Percentiles rank a stretch among this genome's conserved stretches.
phyloP scores from a whole-genome alignment of 2,113 vertebrate genomes.

The Rhea americana region DNA sequence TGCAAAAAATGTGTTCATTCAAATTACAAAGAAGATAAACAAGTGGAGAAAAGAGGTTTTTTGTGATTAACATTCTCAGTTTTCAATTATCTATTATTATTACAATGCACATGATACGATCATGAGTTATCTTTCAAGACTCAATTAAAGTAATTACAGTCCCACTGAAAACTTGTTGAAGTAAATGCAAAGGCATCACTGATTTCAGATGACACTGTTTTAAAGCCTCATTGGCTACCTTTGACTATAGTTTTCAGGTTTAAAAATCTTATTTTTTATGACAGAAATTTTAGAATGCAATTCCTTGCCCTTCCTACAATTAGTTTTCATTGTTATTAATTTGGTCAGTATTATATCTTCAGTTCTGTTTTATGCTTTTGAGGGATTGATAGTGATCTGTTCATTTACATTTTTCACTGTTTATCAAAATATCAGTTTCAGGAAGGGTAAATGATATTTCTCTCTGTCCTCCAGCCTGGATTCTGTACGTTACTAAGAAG shows the following conservation, averaged over 20 bases:
- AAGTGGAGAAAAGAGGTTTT: neutral
- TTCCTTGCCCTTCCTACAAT: neutral
- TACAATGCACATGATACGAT: neutral
- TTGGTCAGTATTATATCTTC: neutral
- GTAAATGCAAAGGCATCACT: neutral
- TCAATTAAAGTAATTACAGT: slow-evolving; percentile 33
- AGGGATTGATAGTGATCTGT: neutral
- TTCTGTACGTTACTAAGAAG: neutral
- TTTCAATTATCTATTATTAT: neutral
- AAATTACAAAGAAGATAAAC: neutral
- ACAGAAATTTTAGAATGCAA: neutral
- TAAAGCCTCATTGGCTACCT: neutral
- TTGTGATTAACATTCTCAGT: neutral
- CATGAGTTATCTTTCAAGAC: neutral
- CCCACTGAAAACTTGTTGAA: neutral
- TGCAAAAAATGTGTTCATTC: neutral
- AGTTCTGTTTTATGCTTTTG: neutral
- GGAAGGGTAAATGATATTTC: neutral
- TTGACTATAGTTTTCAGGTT: neutral
- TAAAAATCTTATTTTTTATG: neutral
- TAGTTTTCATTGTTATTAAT: neutral
- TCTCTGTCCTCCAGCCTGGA: neutral
- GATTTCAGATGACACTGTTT: neutral
- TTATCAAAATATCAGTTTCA: neutral
- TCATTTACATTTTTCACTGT: neutral